These are phyloP conservation scores for Phengaris arion DNA, from an alignment of 2,888 invertebrate genomes.

Conservation along the genomic window DNA sequence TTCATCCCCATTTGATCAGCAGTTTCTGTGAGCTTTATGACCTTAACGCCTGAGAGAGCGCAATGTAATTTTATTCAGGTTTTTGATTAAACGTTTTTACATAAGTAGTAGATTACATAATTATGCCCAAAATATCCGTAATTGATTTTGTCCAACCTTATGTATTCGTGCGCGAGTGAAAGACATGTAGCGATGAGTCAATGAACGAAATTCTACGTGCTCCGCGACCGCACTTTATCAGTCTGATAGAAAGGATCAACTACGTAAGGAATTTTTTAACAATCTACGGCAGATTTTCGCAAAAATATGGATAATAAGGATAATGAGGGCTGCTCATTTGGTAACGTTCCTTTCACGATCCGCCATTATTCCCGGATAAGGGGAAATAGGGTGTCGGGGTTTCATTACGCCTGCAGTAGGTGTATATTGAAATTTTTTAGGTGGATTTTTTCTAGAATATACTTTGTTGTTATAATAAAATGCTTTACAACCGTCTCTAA, in stretches of 20 bases:
- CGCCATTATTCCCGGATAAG: conserved; percentile 64
- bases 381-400: not conserved
- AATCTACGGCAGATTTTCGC: conserved; percentile 20
- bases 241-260: not conserved
- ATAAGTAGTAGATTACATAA: too few species aligned
- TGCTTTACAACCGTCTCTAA: too few species aligned
- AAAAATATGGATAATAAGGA: conserved; percentile 46
- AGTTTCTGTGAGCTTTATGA: too few species aligned
- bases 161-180: too few species aligned
- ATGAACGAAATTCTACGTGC: too few species aligned
- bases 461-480: not conserved
- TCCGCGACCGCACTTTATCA: too few species aligned
- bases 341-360: conserved; percentile 67
- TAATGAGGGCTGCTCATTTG: conserved; percentile 61
- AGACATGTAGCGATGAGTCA: not conserved
- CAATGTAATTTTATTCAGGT: too few species aligned
- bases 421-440: conserved; percentile 9
- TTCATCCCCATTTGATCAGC: too few species aligned
- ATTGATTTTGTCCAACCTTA: too few species aligned
- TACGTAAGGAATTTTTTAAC: not conserved
- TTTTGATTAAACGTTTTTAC: too few species aligned
- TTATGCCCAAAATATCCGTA: too few species aligned
- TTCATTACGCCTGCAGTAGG: not conserved
- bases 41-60: too few species aligned
- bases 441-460: not conserved